Evolutionary conservation across 2,113 vertebrate genomes (phyloP), one percentile per base, ranked within the genome.

Genomic region (Amphilophus citrinellus): DNA sequence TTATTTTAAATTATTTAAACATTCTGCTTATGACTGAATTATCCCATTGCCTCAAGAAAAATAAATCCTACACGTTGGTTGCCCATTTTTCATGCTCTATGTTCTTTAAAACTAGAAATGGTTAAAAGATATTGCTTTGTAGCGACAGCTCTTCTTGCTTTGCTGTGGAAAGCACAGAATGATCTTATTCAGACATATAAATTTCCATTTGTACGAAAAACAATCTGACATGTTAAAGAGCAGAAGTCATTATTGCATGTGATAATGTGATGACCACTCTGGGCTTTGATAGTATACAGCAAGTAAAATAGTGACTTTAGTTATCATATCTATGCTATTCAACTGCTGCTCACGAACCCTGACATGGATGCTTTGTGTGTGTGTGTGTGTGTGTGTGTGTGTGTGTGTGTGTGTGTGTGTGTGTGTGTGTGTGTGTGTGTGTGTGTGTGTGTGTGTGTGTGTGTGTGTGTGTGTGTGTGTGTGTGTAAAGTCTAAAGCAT

Each of bases 401-500:
- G 37, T 39, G 37, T 68, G 47, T 68, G 15, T 68, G 14, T 68
- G 65, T 68, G 11, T 83, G 32, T 90, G 9, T 32, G 89, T 95
- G 11, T 83, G 32, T 90, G 9, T 32, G 89, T 95, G 11, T 83
- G 32, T 90, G 9, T 32, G 89, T 95, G 10, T 83, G 11, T 56
- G 15, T n/a, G 10, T 83, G 32, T 90, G 9, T 30, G 89, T 95
- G 27, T 27, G 27, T 27, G 27, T 27, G 27, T 27, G 27, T 27
- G 27, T 27, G 27, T 27, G 27, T 27, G 32, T 90, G 9, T 32
- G 89, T 95, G 83, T 87, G 11, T 56, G 15, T 20, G 10, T 83
- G 32, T 90, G 9, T 30, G 89, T 95, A 60, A 35, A 99, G 98
- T 90, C 95, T 99, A 95, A 94, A 97, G 92, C 93, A 95, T 66